Base-by-base conservation (phyloP, 37 sponge, comb jelly and placozoan species). In the Oopsacas minuta region DNA sequence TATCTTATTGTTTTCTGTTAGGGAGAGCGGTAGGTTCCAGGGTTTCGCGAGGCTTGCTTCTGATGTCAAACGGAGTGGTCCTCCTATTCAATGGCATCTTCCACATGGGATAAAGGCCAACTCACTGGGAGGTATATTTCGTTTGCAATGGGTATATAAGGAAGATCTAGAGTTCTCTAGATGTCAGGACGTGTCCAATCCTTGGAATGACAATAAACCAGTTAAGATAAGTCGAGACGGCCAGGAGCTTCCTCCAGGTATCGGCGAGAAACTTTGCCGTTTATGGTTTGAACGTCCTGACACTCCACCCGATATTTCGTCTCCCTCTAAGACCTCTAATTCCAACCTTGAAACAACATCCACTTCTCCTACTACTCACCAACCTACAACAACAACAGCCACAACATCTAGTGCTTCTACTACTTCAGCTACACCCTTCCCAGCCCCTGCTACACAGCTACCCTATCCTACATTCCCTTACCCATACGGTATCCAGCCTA, bases 161-260 rank as follows among this genome's bases (percentile, higher is more conserved):
- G 94, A 92, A 1, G 86, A 81, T 37, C 88, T 96, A 38, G 91
- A 88, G 36, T 96, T 96, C 87, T 53, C 81, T 0, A 85, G 86
- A 28, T 89, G 90, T 23, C 85, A 86, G 84, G 93, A 94, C 82
- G 86, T 96, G 39, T 94, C 94, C 87, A 96, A 96, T 87, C 92
- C 94, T 5, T 96, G 97, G 97, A 96, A 96, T 83, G 97, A 96
- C 32, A 89, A 91, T 88, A 96, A 96, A 84, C 94, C 93, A 34
- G 97, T 96, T 3, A 96, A 96, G 39, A 96, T 96, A 35, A 89
- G 94, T 83, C 81, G 97, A 85, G 97, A 96, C 85, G 97, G 97
- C 28, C 94, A 93, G 91, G 95, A 94, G 82, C 90, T 94, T 22
- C 92, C 92, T 85, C 95, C 95, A 3, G 39, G 81, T 28, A 86